Evolutionary conservation across 2,113 vertebrate genomes (phyloP), one percentile per base, ranked within the genome.

Genomic region (Festucalex cinctus): DNA sequence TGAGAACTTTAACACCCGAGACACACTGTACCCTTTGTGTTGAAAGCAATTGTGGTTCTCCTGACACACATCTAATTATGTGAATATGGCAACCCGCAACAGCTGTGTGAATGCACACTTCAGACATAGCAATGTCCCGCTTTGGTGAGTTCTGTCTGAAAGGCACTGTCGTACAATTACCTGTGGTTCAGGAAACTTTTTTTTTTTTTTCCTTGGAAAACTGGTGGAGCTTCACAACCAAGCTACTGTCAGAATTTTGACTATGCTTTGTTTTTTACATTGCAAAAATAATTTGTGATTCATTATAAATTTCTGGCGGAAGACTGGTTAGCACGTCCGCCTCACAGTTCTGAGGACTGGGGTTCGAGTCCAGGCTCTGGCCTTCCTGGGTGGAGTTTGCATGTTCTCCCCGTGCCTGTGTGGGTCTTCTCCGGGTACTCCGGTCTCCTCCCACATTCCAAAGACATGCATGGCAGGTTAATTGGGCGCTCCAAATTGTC

Each of bases 91-190:
- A 51, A 51, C 48, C 48, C 48, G 48, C 48, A 51, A 51, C 48
- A 51, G 20, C 48, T 51, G 48, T n/a, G 20, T 51, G 48, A 51
- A 51, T 22, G 48, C 48, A 51, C 20, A n/a, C 48, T 10, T 22
- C 20, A 51, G 48, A 51, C 48, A 51, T 51, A 51, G 48, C 48
- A 51, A 22, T 51, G 48, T 51, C 48, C n/a, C 20, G 48, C 48
- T 51, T 51, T 51, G 48, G 48, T 51, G 20, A 51, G 48, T 51
- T 51, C n/a, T 51, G 48, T 51, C 48, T 51, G 48, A 51, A 51
- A 51, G 20, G 48, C 9, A 20, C 20, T 22, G 48, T 51, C n/a
- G 20, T 51, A 51, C n/a, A 20, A 48, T 48, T 48, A 51, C 10
- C 17, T 20, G 17, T n/a, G 17, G 19, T n/a, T 19, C 20, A 22